A percentile compares a stretch with the other conserved stretches of the same genome.
Conservation (phyloP, 2,888 invertebrate genomes). For the Didymodactylos carnosus region DNA sequence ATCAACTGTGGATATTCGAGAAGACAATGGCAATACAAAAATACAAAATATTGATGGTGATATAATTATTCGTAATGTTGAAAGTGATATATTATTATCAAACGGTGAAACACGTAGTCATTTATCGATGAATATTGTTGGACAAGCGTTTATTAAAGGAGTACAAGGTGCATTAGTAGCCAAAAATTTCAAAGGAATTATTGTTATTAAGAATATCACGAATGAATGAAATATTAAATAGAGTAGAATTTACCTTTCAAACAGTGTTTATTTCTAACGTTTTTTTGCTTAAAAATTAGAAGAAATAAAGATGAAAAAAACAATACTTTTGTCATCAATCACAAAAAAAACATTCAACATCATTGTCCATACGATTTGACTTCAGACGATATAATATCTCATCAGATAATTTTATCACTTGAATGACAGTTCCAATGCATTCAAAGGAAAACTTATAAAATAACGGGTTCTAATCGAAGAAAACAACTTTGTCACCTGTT, state of each 20-base stretch:
- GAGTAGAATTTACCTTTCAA: neutral
- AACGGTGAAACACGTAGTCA: neutral
- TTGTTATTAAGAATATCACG: conserved; percentile 8
- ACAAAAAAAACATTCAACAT: no score
- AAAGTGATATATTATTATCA: neutral
- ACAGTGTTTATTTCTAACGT: no score
- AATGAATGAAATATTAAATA: neutral
- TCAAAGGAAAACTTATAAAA: no score
- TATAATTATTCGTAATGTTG: neutral
- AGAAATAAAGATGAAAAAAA: no score
- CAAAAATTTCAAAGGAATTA: conserved; percentile 11
- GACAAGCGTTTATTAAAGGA: conserved; percentile 11
- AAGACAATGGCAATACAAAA: neutral
- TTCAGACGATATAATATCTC: no score
- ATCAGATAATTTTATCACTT: no score
- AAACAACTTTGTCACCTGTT: no score
- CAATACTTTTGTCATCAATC: no score
- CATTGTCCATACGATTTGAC: no score
- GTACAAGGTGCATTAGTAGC: conserved; percentile 4
- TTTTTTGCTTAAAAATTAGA: no score
- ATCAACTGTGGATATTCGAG: neutral
- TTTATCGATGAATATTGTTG: conserved; percentile 9
- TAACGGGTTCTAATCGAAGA: no score
- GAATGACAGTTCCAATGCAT: no score
- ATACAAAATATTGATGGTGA: neutral